These are phyloP conservation scores for Cyclophora punctaria DNA, from an alignment of 2,888 invertebrate species.

Conservation along the genomic window DNA sequence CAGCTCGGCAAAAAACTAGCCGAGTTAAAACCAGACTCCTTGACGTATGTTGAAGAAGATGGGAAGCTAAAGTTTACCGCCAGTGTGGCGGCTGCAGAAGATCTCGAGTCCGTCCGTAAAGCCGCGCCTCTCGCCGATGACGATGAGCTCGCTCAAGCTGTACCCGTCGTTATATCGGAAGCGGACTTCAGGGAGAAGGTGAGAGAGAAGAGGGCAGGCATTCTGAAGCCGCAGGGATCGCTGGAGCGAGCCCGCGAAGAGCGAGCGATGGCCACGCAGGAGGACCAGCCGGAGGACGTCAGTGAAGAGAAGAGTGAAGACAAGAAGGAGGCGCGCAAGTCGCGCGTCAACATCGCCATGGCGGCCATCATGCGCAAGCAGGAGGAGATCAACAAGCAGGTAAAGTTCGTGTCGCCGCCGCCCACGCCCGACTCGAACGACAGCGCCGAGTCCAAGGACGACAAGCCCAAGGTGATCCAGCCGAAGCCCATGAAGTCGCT, in stretches of 20 bases:
- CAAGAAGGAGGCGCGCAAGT: constrained; percentile 63
- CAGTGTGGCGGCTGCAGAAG: constrained; percentile 34
- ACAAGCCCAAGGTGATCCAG: constrained; percentile 56
- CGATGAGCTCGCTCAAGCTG: constrained; percentile 35
- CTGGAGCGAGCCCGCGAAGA: constrained; percentile 79
- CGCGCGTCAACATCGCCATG: constrained; percentile 86
- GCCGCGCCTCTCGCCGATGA: constrained; percentile 29
- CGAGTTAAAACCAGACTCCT: constrained; percentile 31
- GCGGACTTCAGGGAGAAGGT: constrained; percentile 68
- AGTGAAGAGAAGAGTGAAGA: constrained; percentile 43
- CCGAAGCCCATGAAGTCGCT: constrained; percentile 59
- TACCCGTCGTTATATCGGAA: constrained; percentile 63
- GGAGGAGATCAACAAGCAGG: constrained; percentile 81
- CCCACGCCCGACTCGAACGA: constrained; percentile 57
- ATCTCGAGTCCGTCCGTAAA: constrained; percentile 25
- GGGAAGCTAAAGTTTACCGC: constrained; percentile 36
- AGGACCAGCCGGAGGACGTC: constrained; percentile 40
- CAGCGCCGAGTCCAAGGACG: constrained; percentile 40
- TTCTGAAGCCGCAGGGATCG: constrained; percentile 82
- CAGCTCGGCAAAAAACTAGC: constrained; percentile 42
- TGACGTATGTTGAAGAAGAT: constrained; percentile 40
- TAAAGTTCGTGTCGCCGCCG: constrained; percentile 74
- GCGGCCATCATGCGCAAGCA: constrained; percentile 83
- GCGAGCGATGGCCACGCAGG: constrained; percentile 60
- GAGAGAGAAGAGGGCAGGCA: constrained; percentile 76